Base-by-base conservation (phyloP, 1,140 invertebrate genomes). In the Hetaerina americana region DNA sequence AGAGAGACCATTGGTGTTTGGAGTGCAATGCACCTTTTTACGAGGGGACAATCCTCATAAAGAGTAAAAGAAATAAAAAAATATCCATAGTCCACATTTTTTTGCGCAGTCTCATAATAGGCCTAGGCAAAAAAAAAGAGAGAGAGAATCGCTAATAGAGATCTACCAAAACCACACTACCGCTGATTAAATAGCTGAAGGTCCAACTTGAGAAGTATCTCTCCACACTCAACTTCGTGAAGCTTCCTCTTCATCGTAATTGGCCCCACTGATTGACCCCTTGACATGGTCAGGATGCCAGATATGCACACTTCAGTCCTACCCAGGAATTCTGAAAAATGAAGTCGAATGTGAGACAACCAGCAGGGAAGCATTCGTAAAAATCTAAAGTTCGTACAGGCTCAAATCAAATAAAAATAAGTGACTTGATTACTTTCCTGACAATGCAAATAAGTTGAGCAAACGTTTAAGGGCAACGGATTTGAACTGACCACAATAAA, bases 201-300 rank as follows among this genome's bases (percentile, higher is more conserved):
- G 79, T 92, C 90, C 57, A 92, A 80, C 79, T 92, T 92, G 25
- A 92, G 82, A 26, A 87, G 79, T 27, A 93, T 85, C 76, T 90
- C 87, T 26, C 91, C 91, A 57, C 84, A 84, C 71, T 89, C 86
- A 3, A 91, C 89, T 82, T 92, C 90, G 74, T 87, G 86, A 28
- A 93, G 79, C 69, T 83, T 83, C n/a, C 92, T 82, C 71, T 85
- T 83, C 78, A 89, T 90, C 25, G 84, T 84, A 57, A 92, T 85
- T 66, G 91, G 91, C 72, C 88, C 90, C 75, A 83, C 86, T 26
- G 77, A 73, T n/a, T 81, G 80, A 74, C 83, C 84, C 75, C 81
- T 82, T 24, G 84, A 87, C 76, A 90, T 87, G 71, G 82, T 79
- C 72, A 87, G 81, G 70, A 93, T 87, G 71, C 91, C 88, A 12